Evolutionary conservation across 2,113 vertebrate genomes (phyloP), one percentile per base, ranked within the genome.

Genomic region (Haemorhous mexicanus): DNA sequence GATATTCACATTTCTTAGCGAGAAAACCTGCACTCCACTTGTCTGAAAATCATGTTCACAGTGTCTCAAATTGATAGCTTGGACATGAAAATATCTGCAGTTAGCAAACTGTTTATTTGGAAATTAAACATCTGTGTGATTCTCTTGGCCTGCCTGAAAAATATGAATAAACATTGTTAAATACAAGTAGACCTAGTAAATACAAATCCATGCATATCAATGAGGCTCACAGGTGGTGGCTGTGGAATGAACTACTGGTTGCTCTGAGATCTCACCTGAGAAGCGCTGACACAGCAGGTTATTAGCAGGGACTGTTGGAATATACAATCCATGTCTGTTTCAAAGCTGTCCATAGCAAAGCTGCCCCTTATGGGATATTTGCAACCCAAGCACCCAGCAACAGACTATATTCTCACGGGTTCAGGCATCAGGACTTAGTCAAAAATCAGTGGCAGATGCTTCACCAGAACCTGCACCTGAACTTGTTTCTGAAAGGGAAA

Each of bases 201-300:
- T 39, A 90, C 27, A 81, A 86, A 59, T 41, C 50, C 13, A 41
- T 74, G 28, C 35, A 39, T 83, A 78, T 89, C 58, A 69, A 20
- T 49, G 39, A 67, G 47, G 35, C 16, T 88, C 79, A 30, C 61
- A 84, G 50, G 30, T 84, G 56, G 52, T 39, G 33, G 19, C 26
- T 93, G 79, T 86, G 95, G 81, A 94, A 90, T 74, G n/a, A 93
- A 46, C 61, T 32, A 46, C 61, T 32, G 30, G 27, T 83, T 95
- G 72, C 52, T 87, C 68, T 14, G 21, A 88, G 70, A 87, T 39
- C 43, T 75, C 21, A 4, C n/a, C 11, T 0, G 1, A 83, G 46
- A 73, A 88, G 26, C 0, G 35, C 85, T 84, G 90, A 62, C 43
- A 46, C 63, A 85, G 85, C 63, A 91, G 58, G 49, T 77, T 85